A percentile compares a stretch with the other conserved stretches of the same genome.
Evolutionary conservation across 2,888 invertebrate species (phyloP).

Genomic region (Apamea epomidion): DNA sequence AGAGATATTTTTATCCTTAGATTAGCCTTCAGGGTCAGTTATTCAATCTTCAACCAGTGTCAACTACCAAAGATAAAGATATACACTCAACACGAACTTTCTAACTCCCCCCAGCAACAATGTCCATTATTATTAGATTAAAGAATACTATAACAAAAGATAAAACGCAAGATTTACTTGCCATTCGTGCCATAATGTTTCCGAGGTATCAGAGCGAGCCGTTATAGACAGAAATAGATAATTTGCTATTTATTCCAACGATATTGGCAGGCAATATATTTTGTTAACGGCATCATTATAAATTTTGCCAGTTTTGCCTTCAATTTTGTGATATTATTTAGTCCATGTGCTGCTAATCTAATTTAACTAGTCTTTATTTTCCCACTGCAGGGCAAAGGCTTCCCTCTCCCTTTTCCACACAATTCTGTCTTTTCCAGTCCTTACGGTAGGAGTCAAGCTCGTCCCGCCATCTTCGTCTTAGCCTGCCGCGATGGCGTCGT

Average conservation of each 20-base stretch:
- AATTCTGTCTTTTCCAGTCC: neutral
- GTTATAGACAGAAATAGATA: conserved; percentile 60
- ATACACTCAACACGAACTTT: neutral
- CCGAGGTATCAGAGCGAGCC: conserved; percentile 21
- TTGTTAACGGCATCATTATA: conserved; percentile 46
- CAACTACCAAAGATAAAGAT: conserved; percentile 4
- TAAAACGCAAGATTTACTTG: conserved; percentile 46
- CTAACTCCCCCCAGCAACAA: neutral
- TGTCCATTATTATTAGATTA: conserved; percentile 27
- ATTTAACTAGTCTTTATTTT: neutral
- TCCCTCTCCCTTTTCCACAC: neutral
- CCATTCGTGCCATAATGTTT: conserved; percentile 38
- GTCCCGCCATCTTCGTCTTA: too few relatives aligned
- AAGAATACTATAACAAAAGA: conserved; percentile 45
- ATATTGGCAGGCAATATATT: conserved; percentile 62
- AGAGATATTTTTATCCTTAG: neutral
- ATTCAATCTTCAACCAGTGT: neutral
- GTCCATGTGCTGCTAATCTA: neutral
- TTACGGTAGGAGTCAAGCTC: too few relatives aligned
- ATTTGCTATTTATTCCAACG: conserved; percentile 52
- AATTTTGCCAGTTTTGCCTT: conserved; percentile 29
- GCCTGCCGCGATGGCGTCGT: too few relatives aligned
- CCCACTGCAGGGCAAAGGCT: neutral
- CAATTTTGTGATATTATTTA: conserved; percentile 38
- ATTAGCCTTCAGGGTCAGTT: neutral